A percentile compares a stretch with the other conserved stretches of the same genome.
Evolutionary conservation across 2,113 vertebrate species (phyloP).

Genomic region (Rhadina sibilatrix): DNA sequence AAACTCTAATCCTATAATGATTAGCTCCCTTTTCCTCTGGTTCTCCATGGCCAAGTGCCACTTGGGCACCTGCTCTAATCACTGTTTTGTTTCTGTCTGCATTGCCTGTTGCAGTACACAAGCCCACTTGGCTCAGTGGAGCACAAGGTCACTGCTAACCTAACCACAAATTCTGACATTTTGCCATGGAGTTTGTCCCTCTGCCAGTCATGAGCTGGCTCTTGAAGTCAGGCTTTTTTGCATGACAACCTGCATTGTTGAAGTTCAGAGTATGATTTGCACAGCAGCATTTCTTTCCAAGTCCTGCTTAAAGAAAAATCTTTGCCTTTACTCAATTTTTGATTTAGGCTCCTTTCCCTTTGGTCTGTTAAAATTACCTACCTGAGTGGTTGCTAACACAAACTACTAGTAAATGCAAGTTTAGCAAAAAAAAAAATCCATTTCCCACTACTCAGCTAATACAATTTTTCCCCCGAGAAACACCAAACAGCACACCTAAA

Average conservation of each 20-base stretch:
- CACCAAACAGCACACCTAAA: not conserved
- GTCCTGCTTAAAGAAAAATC: not conserved
- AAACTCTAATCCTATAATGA: slow-evolving; percentile 28
- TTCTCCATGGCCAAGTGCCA: not conserved
- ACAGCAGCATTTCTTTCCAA: not conserved
- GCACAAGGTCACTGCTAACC: not conserved
- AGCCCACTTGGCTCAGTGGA: not conserved
- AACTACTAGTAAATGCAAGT: not conserved
- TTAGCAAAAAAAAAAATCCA: not conserved
- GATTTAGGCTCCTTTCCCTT: not conserved
- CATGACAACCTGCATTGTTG: not conserved
- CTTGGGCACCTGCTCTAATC: not conserved
- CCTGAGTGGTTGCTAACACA: not conserved
- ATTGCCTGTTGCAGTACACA: not conserved
- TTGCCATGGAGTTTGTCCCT: not conserved
- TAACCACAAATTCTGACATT: not conserved
- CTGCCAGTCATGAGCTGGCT: not conserved
- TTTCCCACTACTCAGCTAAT: not conserved
- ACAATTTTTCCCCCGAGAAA: not conserved
- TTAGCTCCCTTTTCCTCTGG: not conserved
- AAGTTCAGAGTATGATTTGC: not conserved
- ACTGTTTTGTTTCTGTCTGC: not conserved
- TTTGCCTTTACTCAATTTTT: not conserved
- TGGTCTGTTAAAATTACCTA: not conserved
- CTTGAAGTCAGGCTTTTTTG: not conserved